Conservation (phyloP, 2,888 invertebrate genomes). For the Neria commutata region DNA sequence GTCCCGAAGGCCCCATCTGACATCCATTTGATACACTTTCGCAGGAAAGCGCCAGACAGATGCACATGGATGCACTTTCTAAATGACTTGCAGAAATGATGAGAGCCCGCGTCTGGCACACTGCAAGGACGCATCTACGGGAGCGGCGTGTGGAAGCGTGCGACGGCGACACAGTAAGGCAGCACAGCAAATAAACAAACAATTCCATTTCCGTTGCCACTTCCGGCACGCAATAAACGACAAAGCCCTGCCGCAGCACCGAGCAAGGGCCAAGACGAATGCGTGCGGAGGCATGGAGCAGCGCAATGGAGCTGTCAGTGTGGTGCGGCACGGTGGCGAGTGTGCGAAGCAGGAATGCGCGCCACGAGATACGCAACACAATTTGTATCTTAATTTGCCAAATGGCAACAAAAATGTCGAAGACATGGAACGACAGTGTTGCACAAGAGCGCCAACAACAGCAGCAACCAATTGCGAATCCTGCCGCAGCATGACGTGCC, state of each 20-base stretch:
- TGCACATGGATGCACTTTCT: too few species aligned
- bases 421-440: slow-evolving; percentile 24
- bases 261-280: not conserved
- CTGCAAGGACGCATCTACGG: too few species aligned
- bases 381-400: slow-evolving; percentile 38
- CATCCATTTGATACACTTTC: too few species aligned
- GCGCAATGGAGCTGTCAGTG: too few species aligned
- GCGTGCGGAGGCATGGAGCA: not conserved
- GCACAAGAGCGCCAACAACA: slow-evolving; percentile 11
- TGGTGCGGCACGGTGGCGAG: too few species aligned
- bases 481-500: slow-evolving; percentile 15
- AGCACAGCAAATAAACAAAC: slow-evolving; percentile 24
- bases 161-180: not conserved
- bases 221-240: slow-evolving; percentile 20
- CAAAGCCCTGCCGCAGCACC: not conserved
- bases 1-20: too few species aligned
- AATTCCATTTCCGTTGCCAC: slow-evolving; percentile 29
- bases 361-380: slow-evolving; percentile 16
- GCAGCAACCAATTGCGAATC: slow-evolving; percentile 23
- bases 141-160: too few species aligned
- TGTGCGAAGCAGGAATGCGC: too few species aligned
- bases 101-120: too few species aligned
- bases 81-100: too few species aligned
- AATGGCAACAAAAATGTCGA: slow-evolving; percentile 34
- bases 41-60: too few species aligned